Conservation (phyloP, 2,888 invertebrate species). For the Epirrita christyi region DNA sequence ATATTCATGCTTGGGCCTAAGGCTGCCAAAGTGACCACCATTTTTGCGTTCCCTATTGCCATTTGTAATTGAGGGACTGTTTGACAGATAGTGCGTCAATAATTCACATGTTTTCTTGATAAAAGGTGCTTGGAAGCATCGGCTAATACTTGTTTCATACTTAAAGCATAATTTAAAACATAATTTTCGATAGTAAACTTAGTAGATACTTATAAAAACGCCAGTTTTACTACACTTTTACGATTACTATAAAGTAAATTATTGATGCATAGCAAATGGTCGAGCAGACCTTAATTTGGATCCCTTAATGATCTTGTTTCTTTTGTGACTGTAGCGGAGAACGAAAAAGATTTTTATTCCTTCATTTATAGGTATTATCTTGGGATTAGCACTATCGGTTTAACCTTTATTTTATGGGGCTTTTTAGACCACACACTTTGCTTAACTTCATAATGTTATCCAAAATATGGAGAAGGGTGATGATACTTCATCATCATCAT, state of each 20-base stretch:
- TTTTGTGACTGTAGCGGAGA: conserved; percentile 4
- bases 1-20: no score
- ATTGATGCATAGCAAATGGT: conserved; percentile 39
- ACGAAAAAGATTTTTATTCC: conserved; percentile 3
- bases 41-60: no score
- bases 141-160: no score
- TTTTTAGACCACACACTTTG: conserved; percentile 2
- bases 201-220: conserved; percentile 23
- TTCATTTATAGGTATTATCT: conserved; percentile 6
- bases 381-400: conserved; percentile 1
- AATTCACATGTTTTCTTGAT: no score
- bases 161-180: background rate
- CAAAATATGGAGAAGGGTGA: no score
- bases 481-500: no score
- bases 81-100: no score
- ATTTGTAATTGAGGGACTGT: no score
- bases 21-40: no score
- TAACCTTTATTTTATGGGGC: background rate
- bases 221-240: conserved; percentile 36
- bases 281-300: conserved; percentile 27
- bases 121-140: no score
- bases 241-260: conserved; percentile 38
- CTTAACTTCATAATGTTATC: no score
- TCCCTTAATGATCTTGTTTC: conserved; percentile 9
- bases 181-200: conserved; percentile 25